These are phyloP conservation scores for Trinectes maculatus DNA, from an alignment of 2,113 vertebrate genomes.

Conservation along the genomic window DNA sequence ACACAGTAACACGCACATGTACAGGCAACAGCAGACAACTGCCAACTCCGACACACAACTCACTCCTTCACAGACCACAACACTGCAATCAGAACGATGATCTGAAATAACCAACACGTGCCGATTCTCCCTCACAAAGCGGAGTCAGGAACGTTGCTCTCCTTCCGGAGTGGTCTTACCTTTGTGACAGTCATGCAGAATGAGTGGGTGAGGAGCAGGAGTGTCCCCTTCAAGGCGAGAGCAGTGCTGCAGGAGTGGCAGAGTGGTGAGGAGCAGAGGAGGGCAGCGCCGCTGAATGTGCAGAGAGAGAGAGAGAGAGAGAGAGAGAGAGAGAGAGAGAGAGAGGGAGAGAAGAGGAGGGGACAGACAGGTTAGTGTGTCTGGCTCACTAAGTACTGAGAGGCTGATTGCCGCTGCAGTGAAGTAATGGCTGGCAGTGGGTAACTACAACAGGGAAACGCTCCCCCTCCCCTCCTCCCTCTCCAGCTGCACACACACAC, in stretches of 20 bases:
- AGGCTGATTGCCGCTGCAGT: constrained; percentile 77
- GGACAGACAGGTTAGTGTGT: constrained; percentile 75
- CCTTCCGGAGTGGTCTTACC: constrained; percentile 79
- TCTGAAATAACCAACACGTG: constrained; percentile 14
- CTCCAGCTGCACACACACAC: constrained; percentile 20
- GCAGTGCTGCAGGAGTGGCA: constrained; percentile 71
- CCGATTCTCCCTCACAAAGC: neutral
- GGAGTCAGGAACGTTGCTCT: too few species aligned
- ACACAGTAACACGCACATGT: constrained; percentile 5
- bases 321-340: constrained; percentile 9
- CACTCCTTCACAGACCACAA: constrained; percentile 15
- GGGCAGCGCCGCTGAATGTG: constrained; percentile 70
- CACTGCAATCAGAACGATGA: neutral
- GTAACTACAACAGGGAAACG: constrained; percentile 78
- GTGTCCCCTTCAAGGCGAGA: constrained; percentile 76
- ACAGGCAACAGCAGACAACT: constrained; percentile 36
- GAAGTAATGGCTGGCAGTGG: constrained; percentile 74
- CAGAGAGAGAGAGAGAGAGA: constrained; percentile 42
- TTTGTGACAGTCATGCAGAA: constrained; percentile 96
- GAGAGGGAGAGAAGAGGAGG: constrained; percentile 69
- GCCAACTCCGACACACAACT: constrained; percentile 36
- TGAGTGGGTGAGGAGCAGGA: constrained; percentile 76
- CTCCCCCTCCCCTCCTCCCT: constrained; percentile 63
- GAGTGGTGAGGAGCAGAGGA: constrained; percentile 71
- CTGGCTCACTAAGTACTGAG: constrained; percentile 60